Evolutionary conservation across 1,140 invertebrate genomes (phyloP), one percentile per base, ranked within the genome.

Genomic region (Tetramorium parvispinum): DNA sequence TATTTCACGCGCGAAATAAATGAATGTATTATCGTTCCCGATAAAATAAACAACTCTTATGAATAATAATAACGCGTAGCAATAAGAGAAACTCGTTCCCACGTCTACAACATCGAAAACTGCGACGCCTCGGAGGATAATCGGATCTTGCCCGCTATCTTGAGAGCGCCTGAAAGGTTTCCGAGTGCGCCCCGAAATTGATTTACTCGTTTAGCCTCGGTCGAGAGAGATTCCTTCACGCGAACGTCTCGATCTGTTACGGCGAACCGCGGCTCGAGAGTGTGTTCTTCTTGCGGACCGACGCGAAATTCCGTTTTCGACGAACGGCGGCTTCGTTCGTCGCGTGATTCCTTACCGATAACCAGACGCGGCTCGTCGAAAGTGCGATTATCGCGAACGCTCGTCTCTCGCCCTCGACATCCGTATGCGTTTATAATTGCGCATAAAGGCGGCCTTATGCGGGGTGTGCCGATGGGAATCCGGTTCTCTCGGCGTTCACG

Each of bases 401-500:
- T 70, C 37, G 18, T 68, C 27, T 43, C 43, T 21, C 13, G 37
- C 16, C 24, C 32, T 21, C 16, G 37, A 24, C 32, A 59, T 43
- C 7, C 13, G 18, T 6, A 32, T 32, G 21, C n/a, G 46, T 65
- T 77, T 43, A n/a, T 76, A 76, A 77, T 77, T 53, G 40, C 46
- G 32, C n/a, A 57, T 65, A 63, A 61, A 85, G 27, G 4, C 11
- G 27, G 18, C 46, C 71, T 75, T 85, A 77, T 53, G 65, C 10
- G 16, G 37, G 37, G 21, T 46, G 71, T 11, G 18, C 32, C 82
- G 46, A 85, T 85, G 57, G 13, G 10, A 77, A 85, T 85, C 82
- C 82, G 57, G 71, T 85, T 85, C 59, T 40, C 24, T 46, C 46
- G 63, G 2, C 7, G 61, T 81, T 49, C 43, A 46, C 37, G 53